Evolutionary conservation across 92 coral and sea anemone species (phyloP), one percentile per base, ranked within the genome.

Genomic region (Hydrozoanthus gracilis): DNA sequence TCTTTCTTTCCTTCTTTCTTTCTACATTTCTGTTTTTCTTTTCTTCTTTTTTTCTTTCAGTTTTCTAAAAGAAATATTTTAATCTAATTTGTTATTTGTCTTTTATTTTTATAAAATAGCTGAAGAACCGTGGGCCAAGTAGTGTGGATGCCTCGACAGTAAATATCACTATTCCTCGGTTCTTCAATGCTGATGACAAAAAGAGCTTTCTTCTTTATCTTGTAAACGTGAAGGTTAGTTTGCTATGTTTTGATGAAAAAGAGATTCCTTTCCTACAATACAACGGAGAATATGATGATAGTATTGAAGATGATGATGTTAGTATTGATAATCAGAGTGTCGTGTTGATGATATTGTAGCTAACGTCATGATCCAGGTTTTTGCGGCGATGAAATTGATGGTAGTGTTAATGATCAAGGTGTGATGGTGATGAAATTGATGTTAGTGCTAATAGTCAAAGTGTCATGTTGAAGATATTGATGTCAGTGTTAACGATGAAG

Each of bases 121-220:
- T 80, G 7, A 80, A 65, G 74, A 80, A 80, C 15, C 74, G 73
- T 6, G 85, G 85, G 2, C 85, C 85, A 14, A 80, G 85, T 61
- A 80, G 74, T 66, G 85, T 80, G 75, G 85, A 80, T 6, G 62
- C 61, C 60, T 45, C 61, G 8, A 66, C 56, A 48, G 75, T 80
- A 2, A 65, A 52, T 74, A 66, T 80, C 15, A 80, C 73, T 17
- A 46, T 80, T 65, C 85, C 85, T 4, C 39, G n/a, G 11, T 16
- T 4, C 35, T 80, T 46, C 75, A 10, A 80, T 66, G 62, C 73
- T 27, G 39, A 66, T 4, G 85, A 80, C 47, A 55, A 60, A 50
- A 20, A 64, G 13, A 49, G 73, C 50, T 18, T 8, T 17, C 85
- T 80, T 48, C 60, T 80, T 8, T 80, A 80, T 49, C 74, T 80